A percentile compares a stretch with the other conserved stretches of the same genome.
Evolutionary conservation across 1,140 invertebrate genomes (phyloP).

Genomic region (Arion vulgaris): DNA sequence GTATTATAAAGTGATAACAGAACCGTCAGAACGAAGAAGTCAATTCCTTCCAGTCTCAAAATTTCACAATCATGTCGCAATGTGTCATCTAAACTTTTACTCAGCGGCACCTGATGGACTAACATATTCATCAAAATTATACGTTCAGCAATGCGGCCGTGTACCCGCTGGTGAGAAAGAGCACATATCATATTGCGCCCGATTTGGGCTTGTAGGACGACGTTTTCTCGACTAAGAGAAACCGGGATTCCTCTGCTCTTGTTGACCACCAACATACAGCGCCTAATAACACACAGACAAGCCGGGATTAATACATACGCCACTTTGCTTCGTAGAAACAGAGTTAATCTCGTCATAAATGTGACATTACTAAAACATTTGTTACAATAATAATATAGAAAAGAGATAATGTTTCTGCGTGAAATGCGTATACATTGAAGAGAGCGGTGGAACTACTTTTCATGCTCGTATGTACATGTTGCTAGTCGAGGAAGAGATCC

Average conservation of each 20-base stretch:
- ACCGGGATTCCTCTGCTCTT: slow-evolving; percentile 28
- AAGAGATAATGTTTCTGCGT: no score
- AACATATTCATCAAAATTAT: slow-evolving; percentile 25
- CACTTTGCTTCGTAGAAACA: no score
- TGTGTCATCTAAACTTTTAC: slow-evolving; percentile 38
- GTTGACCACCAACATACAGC: slow-evolving; percentile 32
- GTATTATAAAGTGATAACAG: no score
- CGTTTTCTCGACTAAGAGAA: background rate
- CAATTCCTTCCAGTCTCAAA: no score
- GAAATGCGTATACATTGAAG: no score
- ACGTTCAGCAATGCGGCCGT: background rate
- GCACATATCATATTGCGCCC: background rate
- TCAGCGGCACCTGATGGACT: slow-evolving; percentile 26
- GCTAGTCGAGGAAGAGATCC: slow-evolving; percentile 34
- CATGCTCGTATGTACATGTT: slow-evolving; percentile 27
- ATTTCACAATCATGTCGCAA: no score
- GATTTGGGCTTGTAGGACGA: background rate
- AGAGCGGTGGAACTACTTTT: slow-evolving; percentile 28
- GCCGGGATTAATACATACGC: slow-evolving; percentile 39
- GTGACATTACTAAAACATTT: no score
- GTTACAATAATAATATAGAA: no score
- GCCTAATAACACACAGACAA: slow-evolving; percentile 35
- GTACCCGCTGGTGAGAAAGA: slow-evolving; percentile 25
- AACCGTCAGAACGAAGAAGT: no score
- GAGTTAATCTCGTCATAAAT: no score